Base-by-base conservation (phyloP, 2,888 invertebrate genomes). In the Microctonus hyperodae region DNA sequence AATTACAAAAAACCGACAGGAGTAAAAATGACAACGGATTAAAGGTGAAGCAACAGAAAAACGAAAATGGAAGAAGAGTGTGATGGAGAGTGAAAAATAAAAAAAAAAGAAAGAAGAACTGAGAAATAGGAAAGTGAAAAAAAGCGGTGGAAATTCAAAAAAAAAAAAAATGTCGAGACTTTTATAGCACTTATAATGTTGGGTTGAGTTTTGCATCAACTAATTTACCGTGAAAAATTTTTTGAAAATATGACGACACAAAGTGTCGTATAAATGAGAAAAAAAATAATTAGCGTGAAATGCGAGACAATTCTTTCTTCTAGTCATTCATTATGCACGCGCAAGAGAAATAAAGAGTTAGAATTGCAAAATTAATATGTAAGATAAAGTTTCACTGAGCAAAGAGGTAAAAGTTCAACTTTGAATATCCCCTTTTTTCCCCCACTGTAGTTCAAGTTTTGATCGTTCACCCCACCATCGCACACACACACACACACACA, bases 291-390 rank as follows among this genome's bases (percentile, higher is more conserved):
- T 37, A 40, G 13, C 10, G 23, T 37, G 35, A 58, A 23, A 35
- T 35, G 37, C n/a, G 23, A 33, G 23, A 6, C n/a, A 10, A 37
- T n/a, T 58, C 23, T 2, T 5, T 35, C 33, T n/a, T n/a, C 25
- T 25, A 51, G 9, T n/a, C 10, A 13, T 53, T 25, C 53, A 53
- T 53, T n/a, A 25, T 53, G n/a, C 10, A 10, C 13, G 6, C 4
- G 11, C 28, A 5, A n/a, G 25, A 55, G 37, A 57, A 57, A 44
- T 60, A 35, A 65, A 48, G 60, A 79, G 77, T 77, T 79, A 66
- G 74, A 77, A 78, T 76, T 76, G 75, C 76, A 75, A 76, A 80
- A 78, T 79, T 79, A 79, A 80, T 78, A 77, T n/a, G n/a, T 75
- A 69, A 72, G 69, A 70, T 51, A 68, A 78, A 76, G 75, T 77